A percentile compares a stretch with the other conserved stretches of the same genome.
Conservation (phyloP, 2,113 vertebrate genomes). For the Anas platyrhynchos region DNA sequence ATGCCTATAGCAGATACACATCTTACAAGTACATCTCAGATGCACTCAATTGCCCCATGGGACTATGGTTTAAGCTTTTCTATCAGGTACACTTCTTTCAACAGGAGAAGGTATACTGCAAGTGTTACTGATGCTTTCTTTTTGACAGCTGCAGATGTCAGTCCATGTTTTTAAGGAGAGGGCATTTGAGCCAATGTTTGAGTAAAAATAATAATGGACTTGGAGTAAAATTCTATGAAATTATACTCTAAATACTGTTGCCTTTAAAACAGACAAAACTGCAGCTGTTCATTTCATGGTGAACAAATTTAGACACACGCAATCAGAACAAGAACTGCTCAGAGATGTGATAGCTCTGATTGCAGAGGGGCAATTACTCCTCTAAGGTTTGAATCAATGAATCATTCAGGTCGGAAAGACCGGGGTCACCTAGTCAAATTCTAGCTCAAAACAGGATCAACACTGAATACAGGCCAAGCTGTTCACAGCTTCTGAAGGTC, state of each 20-base stretch:
- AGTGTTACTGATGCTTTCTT: background rate
- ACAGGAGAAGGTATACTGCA: background rate
- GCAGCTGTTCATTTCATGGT: conserved; percentile 7
- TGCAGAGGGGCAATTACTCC: conserved; percentile 18
- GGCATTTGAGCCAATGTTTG: background rate
- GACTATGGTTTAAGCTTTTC: background rate
- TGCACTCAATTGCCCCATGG: background rate
- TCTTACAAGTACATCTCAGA: background rate
- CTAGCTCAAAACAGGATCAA: background rate
- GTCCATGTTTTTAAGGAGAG: background rate
- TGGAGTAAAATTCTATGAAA: background rate
- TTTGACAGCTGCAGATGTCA: background rate
- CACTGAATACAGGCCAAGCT: background rate
- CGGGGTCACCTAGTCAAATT: background rate
- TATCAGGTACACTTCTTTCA: background rate
- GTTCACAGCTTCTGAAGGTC: background rate
- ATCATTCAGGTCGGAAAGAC: background rate
- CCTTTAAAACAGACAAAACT: conserved; percentile 28
- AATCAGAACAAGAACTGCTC: conserved; percentile 13
- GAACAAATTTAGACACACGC: conserved; percentile 8
- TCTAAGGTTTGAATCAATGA: background rate
- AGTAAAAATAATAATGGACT: conserved; percentile 24
- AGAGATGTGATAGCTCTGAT: background rate
- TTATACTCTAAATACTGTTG: conserved; percentile 3
- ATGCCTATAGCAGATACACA: background rate